These are phyloP conservation scores for Brienomyrus longianalis DNA, from an alignment of 2,113 vertebrate genomes.

Conservation along the genomic window DNA sequence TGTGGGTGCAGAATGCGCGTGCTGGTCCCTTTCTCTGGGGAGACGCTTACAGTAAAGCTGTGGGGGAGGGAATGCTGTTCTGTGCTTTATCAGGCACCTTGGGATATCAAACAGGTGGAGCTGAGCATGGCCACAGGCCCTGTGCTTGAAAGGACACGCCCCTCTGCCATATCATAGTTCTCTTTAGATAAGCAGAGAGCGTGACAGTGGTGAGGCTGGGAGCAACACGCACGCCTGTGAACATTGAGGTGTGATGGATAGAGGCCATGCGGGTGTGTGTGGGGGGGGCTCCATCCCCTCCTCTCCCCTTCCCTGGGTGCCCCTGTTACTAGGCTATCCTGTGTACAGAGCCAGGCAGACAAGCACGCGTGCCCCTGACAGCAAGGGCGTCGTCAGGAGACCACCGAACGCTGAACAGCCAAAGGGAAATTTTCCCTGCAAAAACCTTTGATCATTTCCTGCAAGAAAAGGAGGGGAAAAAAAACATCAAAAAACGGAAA, in stretches of 20 bases:
- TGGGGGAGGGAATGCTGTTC: background rate
- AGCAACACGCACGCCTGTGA: background rate
- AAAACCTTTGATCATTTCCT: slow-evolving; percentile 2
- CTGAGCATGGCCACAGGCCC: background rate
- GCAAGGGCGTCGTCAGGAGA: background rate
- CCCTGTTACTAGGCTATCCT: background rate
- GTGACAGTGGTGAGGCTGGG: no score
- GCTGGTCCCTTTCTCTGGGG: background rate
- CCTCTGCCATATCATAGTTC: background rate
- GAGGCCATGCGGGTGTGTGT: background rate
- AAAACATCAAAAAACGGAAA: background rate
- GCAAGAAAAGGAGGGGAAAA: background rate
- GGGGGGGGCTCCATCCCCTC: background rate
- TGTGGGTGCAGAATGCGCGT: background rate
- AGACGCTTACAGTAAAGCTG: background rate
- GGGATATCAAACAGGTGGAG: background rate
- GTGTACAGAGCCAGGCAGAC: background rate
- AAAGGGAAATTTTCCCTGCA: background rate
- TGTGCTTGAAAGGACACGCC: background rate
- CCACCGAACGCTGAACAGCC: background rate
- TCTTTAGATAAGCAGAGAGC: background rate
- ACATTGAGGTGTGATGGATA: background rate
- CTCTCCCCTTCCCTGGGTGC: background rate
- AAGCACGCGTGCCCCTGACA: background rate
- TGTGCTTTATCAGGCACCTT: background rate